phyloP scores from a whole-genome alignment of 2,888 invertebrate genomes.

The Caenorhabditis plicata region DNA sequence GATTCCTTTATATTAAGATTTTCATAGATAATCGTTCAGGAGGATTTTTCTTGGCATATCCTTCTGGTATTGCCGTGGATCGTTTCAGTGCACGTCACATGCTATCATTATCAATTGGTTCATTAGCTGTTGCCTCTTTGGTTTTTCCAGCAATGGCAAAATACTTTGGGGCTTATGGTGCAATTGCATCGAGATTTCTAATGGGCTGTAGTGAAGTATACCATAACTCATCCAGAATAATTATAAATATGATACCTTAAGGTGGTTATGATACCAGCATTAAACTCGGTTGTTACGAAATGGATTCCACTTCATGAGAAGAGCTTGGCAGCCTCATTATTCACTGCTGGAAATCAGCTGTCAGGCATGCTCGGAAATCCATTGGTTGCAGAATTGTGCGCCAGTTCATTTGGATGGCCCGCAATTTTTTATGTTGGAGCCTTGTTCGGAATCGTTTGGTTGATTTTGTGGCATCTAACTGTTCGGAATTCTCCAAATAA shows the following conservation, averaged over 20 bases:
- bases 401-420: conserved; percentile 41
- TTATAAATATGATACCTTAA: too few species aligned
- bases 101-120: conserved; percentile 14
- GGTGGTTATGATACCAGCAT: conserved; percentile 48
- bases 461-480: conserved; percentile 42
- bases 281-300: conserved; percentile 49
- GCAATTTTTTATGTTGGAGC: conserved; percentile 50
- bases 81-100: conserved; percentile 30
- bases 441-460: conserved; percentile 45
- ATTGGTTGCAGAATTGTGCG: conserved; percentile 47
- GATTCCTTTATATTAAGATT: too few species aligned
- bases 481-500: conserved; percentile 48
- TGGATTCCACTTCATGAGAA: conserved; percentile 55
- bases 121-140: conserved; percentile 18
- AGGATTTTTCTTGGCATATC: conserved; percentile 30
- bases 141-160: conserved; percentile 37
- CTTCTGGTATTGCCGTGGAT: conserved; percentile 26
- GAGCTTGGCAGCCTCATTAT: conserved; percentile 48
- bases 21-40: too few species aligned
- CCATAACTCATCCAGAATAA: too few species aligned
- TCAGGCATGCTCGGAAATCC: conserved; percentile 50
- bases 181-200: conserved; percentile 36
- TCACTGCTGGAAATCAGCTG: conserved; percentile 54
- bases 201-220: conserved; percentile 53
- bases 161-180: conserved; percentile 30